Conservation (phyloP, 1,140 invertebrate genomes). For the Aleiodes sp. region DNA sequence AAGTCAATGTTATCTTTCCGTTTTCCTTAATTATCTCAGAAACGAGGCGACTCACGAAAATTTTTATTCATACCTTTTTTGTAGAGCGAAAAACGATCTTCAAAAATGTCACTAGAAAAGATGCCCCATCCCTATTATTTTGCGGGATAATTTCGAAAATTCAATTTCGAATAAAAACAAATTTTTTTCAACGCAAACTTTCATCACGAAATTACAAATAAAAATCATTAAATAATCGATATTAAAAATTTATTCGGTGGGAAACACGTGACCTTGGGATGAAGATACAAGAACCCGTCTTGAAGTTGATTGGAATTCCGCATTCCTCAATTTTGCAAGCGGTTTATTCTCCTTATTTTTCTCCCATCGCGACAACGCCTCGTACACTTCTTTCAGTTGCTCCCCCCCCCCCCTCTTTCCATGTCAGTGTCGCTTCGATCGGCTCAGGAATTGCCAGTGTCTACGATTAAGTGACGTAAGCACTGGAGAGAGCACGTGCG, state of each 20-base stretch:
- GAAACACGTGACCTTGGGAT: background rate
- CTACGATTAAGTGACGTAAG: conserved; percentile 36
- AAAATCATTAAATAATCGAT: background rate
- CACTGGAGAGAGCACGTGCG: conserved; percentile 36
- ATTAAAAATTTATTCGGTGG: background rate
- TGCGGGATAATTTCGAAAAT: too few species aligned
- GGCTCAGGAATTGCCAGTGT: conserved; percentile 1
- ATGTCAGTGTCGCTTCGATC: conserved; percentile 7
- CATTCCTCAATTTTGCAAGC: background rate
- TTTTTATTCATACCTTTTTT: too few species aligned
- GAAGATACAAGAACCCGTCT: conserved; percentile 8
- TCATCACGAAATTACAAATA: too few species aligned
- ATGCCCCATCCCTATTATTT: too few species aligned
- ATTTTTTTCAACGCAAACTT: too few species aligned
- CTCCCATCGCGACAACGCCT: background rate
- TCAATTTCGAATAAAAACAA: too few species aligned
- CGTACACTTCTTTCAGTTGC: background rate
- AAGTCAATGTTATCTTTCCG: too few species aligned
- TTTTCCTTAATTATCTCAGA: too few species aligned
- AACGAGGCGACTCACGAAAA: too few species aligned
- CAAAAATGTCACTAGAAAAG: too few species aligned
- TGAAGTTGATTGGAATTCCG: conserved; percentile 5
- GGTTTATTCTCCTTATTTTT: background rate
- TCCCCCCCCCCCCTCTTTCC: too few species aligned
- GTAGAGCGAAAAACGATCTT: too few species aligned